phyloP scores from a whole-genome alignment of 2,888 invertebrate genomes.

The Chironomus riparius region DNA sequence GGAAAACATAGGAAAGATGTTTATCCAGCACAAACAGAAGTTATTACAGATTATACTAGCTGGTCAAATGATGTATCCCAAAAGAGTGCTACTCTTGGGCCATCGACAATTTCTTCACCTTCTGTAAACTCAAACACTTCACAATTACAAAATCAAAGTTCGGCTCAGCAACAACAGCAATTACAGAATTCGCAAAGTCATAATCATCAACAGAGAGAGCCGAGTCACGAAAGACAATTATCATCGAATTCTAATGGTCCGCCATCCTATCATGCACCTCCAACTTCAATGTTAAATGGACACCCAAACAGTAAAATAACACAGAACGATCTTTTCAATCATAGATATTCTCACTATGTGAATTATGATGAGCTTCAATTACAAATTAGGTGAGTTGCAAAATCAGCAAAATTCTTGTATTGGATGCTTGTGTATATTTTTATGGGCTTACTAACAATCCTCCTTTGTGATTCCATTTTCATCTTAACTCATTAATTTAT shows the following conservation, averaged over 20 bases:
- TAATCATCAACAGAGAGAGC: constrained; percentile 30
- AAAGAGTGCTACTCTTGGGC: constrained; percentile 9
- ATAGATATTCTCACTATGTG: constrained; percentile 58
- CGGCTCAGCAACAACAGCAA: constrained; percentile 37
- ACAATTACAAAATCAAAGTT: constrained; percentile 29
- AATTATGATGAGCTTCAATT: constrained; percentile 80
- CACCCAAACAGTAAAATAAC: constrained; percentile 27
- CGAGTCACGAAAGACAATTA: constrained; percentile 20
- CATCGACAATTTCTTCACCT: constrained; percentile 26
- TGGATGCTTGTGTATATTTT: not conserved
- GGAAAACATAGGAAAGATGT: constrained; percentile 54
- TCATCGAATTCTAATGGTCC: constrained; percentile 32
- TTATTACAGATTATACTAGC: constrained; percentile 14
- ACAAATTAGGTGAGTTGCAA: constrained; percentile 61
- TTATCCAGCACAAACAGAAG: constrained; percentile 28
- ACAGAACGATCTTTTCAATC: constrained; percentile 42
- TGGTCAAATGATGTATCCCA: constrained; percentile 23
- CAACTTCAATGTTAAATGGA: constrained; percentile 33
- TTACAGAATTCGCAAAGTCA: too few species aligned
- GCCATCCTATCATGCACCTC: constrained; percentile 42
- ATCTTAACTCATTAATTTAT: not conserved
- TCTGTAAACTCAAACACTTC: constrained; percentile 32
- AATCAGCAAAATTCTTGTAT: not conserved
- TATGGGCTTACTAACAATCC: not conserved
- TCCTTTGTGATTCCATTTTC: not conserved